Evolutionary conservation across 2,888 invertebrate species (phyloP), one percentile per base, ranked within the genome.

Genomic region (Pheosia tremula): DNA sequence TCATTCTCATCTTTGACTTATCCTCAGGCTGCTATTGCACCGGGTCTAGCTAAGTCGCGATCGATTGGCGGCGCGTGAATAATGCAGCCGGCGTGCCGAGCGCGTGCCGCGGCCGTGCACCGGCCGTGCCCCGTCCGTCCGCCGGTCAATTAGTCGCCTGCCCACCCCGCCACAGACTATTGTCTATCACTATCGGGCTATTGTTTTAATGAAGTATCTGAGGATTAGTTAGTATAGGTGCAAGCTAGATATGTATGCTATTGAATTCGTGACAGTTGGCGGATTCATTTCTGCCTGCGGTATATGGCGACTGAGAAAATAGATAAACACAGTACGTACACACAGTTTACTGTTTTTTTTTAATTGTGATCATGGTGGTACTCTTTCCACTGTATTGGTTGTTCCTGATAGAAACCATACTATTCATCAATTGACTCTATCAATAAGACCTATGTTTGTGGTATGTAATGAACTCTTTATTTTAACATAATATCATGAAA

Each of bases 101-200:
- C 11, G n/a, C n/a, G 39, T 24, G 24, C 24, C 24, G 24, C 24
- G 24, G 24, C 24, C 24, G 24, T 24, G 24, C 24, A 2, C 38
- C 24, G 24, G 24, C 24, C 24, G 24, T 24, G 24, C 24, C 1
- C 38, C 63, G 69, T 68, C 73, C 67, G 67, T 74, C 75, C 68
- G 63, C 58, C 73, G 69, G 75, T 75, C 79, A 79, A 77, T 79
- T 79, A 79, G 77, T 71, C 66, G 60, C 59, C 49, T 59, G 60
- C 63, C 10, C 39, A 39, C 60, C 37, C 53, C 38, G 60, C 49
- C 60, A 63, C 41, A 55, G 60, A 68, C 63, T 64, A 59, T 63
- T 61, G 64, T 66, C 60, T 58, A 13, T 39, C 50, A 38, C 11
- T 55, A n/a, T n/a, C 39, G 10, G 39, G 13, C 8, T 39, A 55